Percentiles rank a stretch among this genome's conserved stretches.
These are phyloP conservation scores for Andrena flavipes DNA, from an alignment of 2,888 invertebrate species.

Conservation along the genomic window DNA sequence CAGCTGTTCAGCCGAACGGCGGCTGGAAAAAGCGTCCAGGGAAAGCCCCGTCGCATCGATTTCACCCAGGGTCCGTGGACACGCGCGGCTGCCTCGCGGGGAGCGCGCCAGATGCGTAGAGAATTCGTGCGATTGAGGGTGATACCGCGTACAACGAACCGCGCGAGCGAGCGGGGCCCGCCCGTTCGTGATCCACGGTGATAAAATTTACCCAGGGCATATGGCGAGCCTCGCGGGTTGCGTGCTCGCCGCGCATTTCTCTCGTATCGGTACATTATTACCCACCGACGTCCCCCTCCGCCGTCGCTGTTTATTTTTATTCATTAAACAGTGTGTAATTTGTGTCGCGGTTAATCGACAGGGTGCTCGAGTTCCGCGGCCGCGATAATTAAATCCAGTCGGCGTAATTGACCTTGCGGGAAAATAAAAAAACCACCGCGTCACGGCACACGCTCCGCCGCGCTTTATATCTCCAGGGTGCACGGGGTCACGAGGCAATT, in stretches of 20 bases:
- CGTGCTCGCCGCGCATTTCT: slow-evolving; percentile 23
- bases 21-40: slow-evolving; percentile 32
- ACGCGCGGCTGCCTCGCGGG: slow-evolving; percentile 23
- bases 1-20: slow-evolving; percentile 43
- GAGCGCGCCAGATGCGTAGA: slow-evolving; percentile 55
- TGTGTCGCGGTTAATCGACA: slow-evolving; percentile 41
- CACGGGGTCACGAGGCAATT: slow-evolving; percentile 30
- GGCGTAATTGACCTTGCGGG: slow-evolving; percentile 16
- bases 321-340: slow-evolving; percentile 30
- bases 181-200: slow-evolving; percentile 43
- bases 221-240: slow-evolving; percentile 37
- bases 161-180: neutral
- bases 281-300: neutral
- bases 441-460: neutral
- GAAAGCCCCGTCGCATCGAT: slow-evolving; percentile 22
- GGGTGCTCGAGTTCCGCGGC: slow-evolving; percentile 6
- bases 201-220: slow-evolving; percentile 33
- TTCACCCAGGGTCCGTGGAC: slow-evolving; percentile 10
- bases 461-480: neutral
- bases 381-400: slow-evolving; percentile 41
- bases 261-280: slow-evolving; percentile 3
- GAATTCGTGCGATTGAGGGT: slow-evolving; percentile 39
- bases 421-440: neutral
- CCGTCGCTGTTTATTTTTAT: slow-evolving; percentile 3
- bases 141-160: slow-evolving; percentile 18